Evolutionary conservation across 1,140 invertebrate species (phyloP).

Genomic region (Homarus americanus): DNA sequence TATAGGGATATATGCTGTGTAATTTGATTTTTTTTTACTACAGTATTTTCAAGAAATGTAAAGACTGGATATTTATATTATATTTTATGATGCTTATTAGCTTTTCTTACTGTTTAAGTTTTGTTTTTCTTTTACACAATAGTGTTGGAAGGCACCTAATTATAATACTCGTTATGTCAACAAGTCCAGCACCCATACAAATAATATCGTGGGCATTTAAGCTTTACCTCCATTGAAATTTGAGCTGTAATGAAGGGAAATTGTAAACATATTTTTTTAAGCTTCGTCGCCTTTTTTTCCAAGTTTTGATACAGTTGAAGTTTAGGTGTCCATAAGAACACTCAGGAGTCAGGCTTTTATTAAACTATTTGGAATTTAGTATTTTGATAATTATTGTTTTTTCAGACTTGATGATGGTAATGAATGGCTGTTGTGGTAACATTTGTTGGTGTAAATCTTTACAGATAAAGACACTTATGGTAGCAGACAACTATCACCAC

Average conservation of each 20-base stretch:
- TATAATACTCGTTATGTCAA: not conserved
- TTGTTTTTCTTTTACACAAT: not conserved
- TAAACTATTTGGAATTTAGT: not conserved
- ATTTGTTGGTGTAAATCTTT: not conserved
- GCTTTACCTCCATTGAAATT: not conserved
- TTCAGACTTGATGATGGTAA: conserved; percentile 5
- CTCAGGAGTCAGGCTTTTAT: not conserved
- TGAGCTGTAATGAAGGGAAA: not conserved
- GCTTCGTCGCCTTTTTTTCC: not conserved
- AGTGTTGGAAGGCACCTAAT: not conserved
- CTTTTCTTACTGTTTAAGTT: not conserved
- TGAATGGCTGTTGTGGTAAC: conserved; percentile 5
- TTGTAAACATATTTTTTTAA: not conserved
- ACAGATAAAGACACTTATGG: too few species aligned
- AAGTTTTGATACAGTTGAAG: not conserved
- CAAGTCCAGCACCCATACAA: not conserved
- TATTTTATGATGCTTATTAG: not conserved
- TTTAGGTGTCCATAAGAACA: not conserved
- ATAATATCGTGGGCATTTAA: not conserved
- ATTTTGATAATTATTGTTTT: not conserved
- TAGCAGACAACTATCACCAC: too few species aligned
- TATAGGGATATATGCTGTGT: not conserved
- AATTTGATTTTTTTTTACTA: not conserved
- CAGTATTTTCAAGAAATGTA: not conserved
- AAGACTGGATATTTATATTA: not conserved